Evolutionary conservation across 1,140 invertebrate genomes (phyloP).

Genomic region (Zeugodacus cucurbitae): DNA sequence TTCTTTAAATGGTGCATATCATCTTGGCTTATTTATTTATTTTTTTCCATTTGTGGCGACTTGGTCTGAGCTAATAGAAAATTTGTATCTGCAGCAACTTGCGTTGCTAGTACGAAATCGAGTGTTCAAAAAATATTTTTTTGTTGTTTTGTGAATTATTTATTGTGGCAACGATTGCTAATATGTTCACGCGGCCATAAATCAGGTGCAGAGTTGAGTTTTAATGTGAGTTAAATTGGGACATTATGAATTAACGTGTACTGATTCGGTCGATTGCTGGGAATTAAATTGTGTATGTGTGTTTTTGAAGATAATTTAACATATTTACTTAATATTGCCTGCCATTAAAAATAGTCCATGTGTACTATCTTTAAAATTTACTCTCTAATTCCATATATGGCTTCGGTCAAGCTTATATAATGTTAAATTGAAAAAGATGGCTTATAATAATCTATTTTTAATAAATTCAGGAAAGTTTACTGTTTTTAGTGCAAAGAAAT

Average conservation of each 20-base stretch:
- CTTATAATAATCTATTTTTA: too few species aligned
- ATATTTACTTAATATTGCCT: too few species aligned
- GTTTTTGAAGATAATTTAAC: too few species aligned
- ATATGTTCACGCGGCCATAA: conserved; percentile 21
- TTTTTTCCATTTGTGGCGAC: background rate
- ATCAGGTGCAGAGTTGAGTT: background rate
- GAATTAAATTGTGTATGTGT: too few species aligned
- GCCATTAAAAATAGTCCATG: too few species aligned
- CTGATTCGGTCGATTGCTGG: background rate
- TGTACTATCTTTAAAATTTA: too few species aligned
- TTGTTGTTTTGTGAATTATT: background rate
- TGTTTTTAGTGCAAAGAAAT: too few species aligned
- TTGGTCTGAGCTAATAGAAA: background rate
- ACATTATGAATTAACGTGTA: background rate
- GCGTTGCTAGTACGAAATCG: background rate
- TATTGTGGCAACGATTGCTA: background rate
- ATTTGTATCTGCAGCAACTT: background rate
- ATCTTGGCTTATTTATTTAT: background rate
- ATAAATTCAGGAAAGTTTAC: too few species aligned
- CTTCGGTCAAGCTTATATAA: too few species aligned
- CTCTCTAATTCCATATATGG: too few species aligned
- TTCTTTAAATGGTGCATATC: background rate
- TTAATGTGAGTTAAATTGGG: conserved; percentile 6
- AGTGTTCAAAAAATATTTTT: background rate
- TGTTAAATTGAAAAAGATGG: too few species aligned